Conservation (phyloP, 2,113 vertebrate genomes). For the Phodopus roborovskii region DNA sequence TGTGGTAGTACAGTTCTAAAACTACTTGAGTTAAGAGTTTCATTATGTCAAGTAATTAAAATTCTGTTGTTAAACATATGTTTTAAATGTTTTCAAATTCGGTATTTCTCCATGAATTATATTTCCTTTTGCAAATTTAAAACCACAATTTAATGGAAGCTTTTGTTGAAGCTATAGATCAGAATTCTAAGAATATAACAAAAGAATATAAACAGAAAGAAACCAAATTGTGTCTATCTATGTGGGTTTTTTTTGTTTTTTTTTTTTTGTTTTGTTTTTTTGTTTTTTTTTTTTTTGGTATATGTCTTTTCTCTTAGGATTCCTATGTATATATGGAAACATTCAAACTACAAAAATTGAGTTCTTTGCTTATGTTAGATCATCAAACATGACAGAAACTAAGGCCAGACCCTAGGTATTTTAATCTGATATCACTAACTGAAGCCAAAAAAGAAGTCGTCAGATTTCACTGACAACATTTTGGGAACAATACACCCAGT, state of each 20-base stretch:
- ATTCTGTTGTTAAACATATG: background rate
- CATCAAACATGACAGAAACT: conserved; percentile 29
- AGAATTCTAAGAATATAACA: background rate
- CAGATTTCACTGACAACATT: conserved; percentile 59
- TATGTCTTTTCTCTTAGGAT: background rate
- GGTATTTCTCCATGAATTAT: background rate
- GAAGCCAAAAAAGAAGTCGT: conserved; percentile 53
- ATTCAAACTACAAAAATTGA: conserved; percentile 45
- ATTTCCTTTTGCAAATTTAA: conserved; percentile 32
- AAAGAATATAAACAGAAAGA: background rate
- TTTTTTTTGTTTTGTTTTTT: no score
- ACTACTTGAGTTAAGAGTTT: background rate
- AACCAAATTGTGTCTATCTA: conserved; percentile 7
- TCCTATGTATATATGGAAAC: conserved; percentile 24
- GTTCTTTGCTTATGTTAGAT: background rate
- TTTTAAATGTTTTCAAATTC: background rate
- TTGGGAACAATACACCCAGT: conserved; percentile 41
- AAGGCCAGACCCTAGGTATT: background rate
- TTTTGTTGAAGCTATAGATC: background rate
- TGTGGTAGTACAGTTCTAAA: background rate
- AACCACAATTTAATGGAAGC: background rate
- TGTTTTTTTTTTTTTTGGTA: background rate
- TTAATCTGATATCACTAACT: conserved; percentile 43
- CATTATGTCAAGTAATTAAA: background rate
- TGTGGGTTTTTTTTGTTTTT: no score